Percentiles rank a stretch among this genome's conserved stretches.
These are phyloP conservation scores for Bugulina stolonifera DNA, from an alignment of 2,888 invertebrate species.

Conservation along the genomic window DNA sequence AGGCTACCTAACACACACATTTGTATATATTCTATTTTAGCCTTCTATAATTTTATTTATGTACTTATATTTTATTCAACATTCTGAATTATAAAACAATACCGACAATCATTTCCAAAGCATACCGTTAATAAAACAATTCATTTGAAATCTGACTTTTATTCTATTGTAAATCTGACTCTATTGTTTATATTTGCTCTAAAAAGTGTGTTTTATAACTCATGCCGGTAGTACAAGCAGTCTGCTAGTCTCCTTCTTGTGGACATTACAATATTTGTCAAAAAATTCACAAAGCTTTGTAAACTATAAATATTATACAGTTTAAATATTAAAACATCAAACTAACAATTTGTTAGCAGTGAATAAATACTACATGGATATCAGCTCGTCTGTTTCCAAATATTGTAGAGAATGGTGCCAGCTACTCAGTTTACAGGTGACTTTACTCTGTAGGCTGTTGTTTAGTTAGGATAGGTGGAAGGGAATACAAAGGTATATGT, in stretches of 20 bases:
- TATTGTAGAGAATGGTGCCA: background rate
- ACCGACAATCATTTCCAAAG: no score
- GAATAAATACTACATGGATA: background rate
- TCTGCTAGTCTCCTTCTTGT: conserved; percentile 17
- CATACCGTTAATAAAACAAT: no score
- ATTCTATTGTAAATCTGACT: no score
- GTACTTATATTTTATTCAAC: no score
- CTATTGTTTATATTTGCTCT: background rate
- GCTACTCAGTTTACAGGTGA: background rate
- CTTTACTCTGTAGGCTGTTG: background rate
- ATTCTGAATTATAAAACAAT: no score
- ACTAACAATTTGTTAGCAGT: background rate
- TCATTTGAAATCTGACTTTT: no score
- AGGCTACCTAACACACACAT: no score
- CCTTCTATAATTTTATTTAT: no score
- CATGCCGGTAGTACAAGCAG: background rate
- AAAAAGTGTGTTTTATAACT: background rate
- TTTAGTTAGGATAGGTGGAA: conserved; percentile 7
- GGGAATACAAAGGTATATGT: background rate
- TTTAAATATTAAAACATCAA: conserved; percentile 4
- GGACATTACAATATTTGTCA: conserved; percentile 22
- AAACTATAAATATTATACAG: conserved; percentile 11
- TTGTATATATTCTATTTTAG: no score
- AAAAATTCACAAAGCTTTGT: background rate
- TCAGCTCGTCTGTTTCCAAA: conserved; percentile 20